Percentiles rank a stretch among this genome's conserved stretches.
Evolutionary conservation across 2,113 vertebrate genomes (phyloP).

Genomic region (Grammomys dolichurus): DNA sequence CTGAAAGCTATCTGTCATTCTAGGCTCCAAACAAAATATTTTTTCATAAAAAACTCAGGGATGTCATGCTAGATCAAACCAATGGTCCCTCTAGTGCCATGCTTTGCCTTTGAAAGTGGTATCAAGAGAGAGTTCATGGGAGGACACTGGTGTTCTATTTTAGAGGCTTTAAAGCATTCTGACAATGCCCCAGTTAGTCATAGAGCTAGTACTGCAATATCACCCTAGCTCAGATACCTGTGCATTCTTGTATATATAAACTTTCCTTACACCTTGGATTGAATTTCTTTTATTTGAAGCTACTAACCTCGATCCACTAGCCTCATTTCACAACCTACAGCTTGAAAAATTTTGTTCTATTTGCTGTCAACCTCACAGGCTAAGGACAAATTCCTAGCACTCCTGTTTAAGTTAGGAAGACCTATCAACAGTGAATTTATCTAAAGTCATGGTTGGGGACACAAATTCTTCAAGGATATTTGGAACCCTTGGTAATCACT

Average conservation of each 20-base stretch:
- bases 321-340: constrained; percentile 17
- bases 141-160: constrained; percentile 67
- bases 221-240: neutral
- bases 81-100: constrained; percentile 26
- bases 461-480: neutral
- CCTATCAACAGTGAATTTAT: constrained; percentile 16
- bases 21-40: constrained; percentile 75
- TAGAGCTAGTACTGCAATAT: neutral
- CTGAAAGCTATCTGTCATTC: constrained; percentile 78
- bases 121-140: constrained; percentile 57
- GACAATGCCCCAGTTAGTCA: constrained; percentile 24
- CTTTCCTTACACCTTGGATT: neutral
- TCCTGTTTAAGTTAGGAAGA: neutral
- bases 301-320: neutral
- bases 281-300: neutral
- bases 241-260: neutral
- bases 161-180: constrained; percentile 48
- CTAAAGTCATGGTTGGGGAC: neutral
- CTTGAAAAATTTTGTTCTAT: constrained; percentile 1
- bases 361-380: neutral
- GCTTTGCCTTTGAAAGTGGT: constrained; percentile 63
- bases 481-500: neutral
- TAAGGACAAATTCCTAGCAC: neutral
- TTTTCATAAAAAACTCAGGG: constrained; percentile 75
- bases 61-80: constrained; percentile 63